phyloP scores from a whole-genome alignment of 2,797 vertebrate genomes.

The Thaleichthys pacificus region DNA sequence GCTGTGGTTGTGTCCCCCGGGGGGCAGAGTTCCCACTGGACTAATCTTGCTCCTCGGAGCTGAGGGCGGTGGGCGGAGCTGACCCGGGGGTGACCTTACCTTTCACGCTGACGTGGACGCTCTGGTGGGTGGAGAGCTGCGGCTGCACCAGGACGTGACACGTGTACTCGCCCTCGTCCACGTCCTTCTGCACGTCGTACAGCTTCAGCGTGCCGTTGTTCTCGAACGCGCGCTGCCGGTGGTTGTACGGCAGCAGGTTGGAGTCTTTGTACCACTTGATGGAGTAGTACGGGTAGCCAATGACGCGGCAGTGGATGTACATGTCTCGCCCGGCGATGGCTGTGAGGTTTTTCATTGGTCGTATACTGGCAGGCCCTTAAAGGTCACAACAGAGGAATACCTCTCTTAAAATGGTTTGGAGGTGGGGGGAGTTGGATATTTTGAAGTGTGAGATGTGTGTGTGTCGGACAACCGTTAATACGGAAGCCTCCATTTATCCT shows the following conservation, averaged over 20 bases:
- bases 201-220: constrained; percentile 96
- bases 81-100: constrained; percentile 70
- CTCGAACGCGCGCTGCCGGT: constrained; percentile 97
- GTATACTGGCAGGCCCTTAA: constrained; percentile 94
- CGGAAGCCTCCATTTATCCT: constrained; percentile 64
- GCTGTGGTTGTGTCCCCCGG: too few relatives aligned
- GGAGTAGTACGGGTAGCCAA: constrained; percentile 98
- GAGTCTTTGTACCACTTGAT: constrained; percentile 99
- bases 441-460: constrained; percentile 50
- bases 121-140: constrained; percentile 94
- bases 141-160: constrained; percentile 96
- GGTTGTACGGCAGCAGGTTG: constrained; percentile 95
- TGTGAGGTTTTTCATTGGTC: constrained; percentile 98
- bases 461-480: constrained; percentile 57
- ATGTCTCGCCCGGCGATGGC: constrained; percentile 97
- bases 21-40: too few relatives aligned
- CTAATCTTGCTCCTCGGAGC: background rate
- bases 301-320: constrained; percentile 97
- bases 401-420: constrained; percentile 85
- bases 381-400: constrained; percentile 74
- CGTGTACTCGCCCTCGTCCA: constrained; percentile 95
- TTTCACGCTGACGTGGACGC: constrained; percentile 96
- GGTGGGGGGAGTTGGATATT: constrained; percentile 43
- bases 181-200: constrained; percentile 93
- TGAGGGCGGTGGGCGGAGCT: background rate